phyloP scores from a whole-genome alignment of 2,888 invertebrate genomes.

The Drosophila testacea region DNA sequence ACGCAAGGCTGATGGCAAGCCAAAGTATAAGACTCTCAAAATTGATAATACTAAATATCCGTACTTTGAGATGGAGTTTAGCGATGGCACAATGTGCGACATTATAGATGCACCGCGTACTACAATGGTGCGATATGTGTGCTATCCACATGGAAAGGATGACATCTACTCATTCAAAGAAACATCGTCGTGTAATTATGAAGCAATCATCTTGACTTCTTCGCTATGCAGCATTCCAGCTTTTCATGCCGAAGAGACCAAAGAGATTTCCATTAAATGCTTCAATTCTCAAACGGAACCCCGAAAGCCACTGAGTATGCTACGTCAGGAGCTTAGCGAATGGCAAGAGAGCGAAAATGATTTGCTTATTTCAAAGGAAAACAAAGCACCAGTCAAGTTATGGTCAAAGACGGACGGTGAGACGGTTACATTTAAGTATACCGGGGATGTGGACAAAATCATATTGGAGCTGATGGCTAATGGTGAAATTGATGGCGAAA shows the following conservation, averaged over 20 bases:
- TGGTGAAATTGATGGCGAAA: slow-evolving; percentile 62
- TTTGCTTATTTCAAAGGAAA: slow-evolving; percentile 84
- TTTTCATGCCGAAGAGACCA: slow-evolving; percentile 92
- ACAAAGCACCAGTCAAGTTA: slow-evolving; percentile 80
- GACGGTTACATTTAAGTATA: slow-evolving; percentile 68
- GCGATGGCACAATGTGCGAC: slow-evolving; percentile 96
- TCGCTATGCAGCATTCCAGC: slow-evolving; percentile 95
- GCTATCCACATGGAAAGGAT: slow-evolving; percentile 94
- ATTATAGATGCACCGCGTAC: slow-evolving; percentile 93
- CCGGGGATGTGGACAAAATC: slow-evolving; percentile 84
- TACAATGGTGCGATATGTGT: slow-evolving; percentile 94
- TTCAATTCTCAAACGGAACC: slow-evolving; percentile 88
- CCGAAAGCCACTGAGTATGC: slow-evolving; percentile 90
- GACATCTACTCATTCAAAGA: slow-evolving; percentile 97
- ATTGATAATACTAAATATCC: slow-evolving; percentile 96
- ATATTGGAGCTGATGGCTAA: slow-evolving; percentile 72
- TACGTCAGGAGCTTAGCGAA: slow-evolving; percentile 90
- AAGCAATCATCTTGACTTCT: slow-evolving; percentile 94
- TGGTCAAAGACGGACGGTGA: slow-evolving; percentile 65
- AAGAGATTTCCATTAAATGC: slow-evolving; percentile 92
- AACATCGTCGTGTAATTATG: slow-evolving; percentile 97
- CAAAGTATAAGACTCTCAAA: slow-evolving; percentile 88
- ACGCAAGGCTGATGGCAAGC: slow-evolving; percentile 86
- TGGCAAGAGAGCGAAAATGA: slow-evolving; percentile 86
- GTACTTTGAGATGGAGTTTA: slow-evolving; percentile 94